phyloP scores from a whole-genome alignment of 2,113 vertebrate species.

The Cyanoramphus novaezelandiae region DNA sequence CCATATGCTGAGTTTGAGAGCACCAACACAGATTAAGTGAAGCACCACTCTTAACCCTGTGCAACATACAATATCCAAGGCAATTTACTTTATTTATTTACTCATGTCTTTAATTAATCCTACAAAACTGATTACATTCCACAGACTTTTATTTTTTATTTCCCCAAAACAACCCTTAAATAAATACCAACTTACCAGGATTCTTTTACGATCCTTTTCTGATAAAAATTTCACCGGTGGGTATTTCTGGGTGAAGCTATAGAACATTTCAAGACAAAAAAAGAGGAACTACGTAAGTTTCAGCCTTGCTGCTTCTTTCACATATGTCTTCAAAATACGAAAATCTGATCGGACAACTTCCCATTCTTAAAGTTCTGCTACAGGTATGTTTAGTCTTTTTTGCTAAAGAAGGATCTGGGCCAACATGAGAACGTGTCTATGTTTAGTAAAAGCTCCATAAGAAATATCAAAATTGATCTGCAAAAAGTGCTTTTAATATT shows the following conservation, averaged over 20 bases:
- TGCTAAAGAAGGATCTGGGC: background rate
- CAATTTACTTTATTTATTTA: background rate
- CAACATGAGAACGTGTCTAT: background rate
- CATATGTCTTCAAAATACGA: background rate
- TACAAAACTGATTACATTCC: background rate
- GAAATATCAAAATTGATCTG: background rate
- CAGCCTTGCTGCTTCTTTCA: background rate
- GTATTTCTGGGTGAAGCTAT: constrained; percentile 95
- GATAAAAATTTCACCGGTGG: constrained; percentile 98
- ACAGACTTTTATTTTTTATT: background rate
- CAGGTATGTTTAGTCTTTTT: background rate
- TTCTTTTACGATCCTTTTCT: constrained; percentile 97
- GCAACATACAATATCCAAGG: background rate
- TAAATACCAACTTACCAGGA: constrained; percentile 85
- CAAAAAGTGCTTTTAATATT: background rate
- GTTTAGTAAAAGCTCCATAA: background rate
- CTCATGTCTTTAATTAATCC: background rate
- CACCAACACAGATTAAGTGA: background rate
- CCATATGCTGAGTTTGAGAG: background rate
- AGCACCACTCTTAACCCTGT: background rate
- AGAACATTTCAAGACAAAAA: constrained; percentile 49
- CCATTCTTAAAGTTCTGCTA: background rate
- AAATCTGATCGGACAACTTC: background rate
- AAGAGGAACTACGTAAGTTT: background rate
- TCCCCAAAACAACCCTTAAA: background rate